Conservation (phyloP, 1,140 invertebrate genomes). For the Thaumetopoea pityocampa region DNA sequence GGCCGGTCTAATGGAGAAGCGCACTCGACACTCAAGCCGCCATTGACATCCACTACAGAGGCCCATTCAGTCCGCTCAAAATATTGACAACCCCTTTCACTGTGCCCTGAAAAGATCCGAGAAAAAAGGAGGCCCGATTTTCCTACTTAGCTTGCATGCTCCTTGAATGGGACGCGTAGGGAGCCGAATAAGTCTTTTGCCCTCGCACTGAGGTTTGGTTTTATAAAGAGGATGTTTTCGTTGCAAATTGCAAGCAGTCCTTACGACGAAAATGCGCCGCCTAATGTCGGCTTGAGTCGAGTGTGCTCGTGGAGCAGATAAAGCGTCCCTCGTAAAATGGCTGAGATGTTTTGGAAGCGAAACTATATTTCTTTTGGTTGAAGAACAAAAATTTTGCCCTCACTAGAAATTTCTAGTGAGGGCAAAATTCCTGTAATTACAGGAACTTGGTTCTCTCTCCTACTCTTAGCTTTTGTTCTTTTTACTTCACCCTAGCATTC, state of each 20-base stretch:
- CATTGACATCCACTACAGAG: constrained; percentile 57
- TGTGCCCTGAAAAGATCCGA: constrained; percentile 50
- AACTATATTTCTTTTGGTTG: no score
- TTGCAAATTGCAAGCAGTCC: constrained; percentile 27
- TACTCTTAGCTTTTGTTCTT: no score
- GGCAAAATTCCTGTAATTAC: no score
- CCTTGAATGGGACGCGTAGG: constrained; percentile 52
- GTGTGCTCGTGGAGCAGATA: neutral
- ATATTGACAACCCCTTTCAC: constrained; percentile 70
- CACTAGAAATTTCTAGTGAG: no score
- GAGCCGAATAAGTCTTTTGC: constrained; percentile 50
- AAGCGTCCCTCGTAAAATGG: no score
- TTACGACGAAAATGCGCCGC: constrained; percentile 5
- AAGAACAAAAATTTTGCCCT: no score
- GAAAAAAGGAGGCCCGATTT: constrained; percentile 60
- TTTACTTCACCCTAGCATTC: no score
- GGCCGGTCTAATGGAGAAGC: constrained; percentile 32
- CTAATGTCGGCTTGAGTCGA: constrained; percentile 5
- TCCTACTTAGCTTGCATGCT: constrained; percentile 34
- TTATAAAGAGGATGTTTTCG: constrained; percentile 38
- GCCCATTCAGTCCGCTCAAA: constrained; percentile 66
- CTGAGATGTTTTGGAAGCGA: no score
- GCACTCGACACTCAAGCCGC: constrained; percentile 40
- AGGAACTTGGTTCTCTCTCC: no score
- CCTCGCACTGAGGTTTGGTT: constrained; percentile 29